phyloP scores from a whole-genome alignment of 2,888 invertebrate genomes.

The Steinernema scapterisci region DNA sequence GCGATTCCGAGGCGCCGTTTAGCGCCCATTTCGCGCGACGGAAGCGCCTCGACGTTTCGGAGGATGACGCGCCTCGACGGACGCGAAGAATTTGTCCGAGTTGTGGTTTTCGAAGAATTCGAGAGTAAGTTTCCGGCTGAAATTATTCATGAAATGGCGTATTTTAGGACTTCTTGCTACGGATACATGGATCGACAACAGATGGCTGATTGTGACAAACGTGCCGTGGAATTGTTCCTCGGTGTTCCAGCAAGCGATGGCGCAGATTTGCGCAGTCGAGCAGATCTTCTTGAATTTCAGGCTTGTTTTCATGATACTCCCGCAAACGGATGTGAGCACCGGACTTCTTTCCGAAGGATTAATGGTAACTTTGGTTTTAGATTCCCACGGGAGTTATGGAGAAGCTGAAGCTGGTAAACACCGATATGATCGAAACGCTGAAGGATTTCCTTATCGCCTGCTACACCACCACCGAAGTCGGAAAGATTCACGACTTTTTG shows the following conservation, averaged over 20 bases:
- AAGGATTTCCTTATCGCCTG: conserved; percentile 43
- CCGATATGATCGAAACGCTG: background rate
- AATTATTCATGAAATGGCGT: background rate
- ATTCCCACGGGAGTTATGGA: conserved; percentile 8
- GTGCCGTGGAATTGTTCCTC: conserved; percentile 14
- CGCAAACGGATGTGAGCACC: background rate
- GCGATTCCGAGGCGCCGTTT: background rate
- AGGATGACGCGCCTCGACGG: conserved; percentile 21
- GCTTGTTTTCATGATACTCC: conserved; percentile 14
- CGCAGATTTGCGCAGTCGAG: background rate
- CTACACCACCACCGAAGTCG: conserved; percentile 33
- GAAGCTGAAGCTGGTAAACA: background rate
- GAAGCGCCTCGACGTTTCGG: conserved; percentile 37
- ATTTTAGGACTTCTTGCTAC: background rate
- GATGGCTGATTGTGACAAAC: conserved; percentile 7
- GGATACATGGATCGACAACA: background rate
- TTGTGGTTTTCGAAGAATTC: conserved; percentile 12
- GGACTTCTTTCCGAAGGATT: background rate
- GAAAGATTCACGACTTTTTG: conserved; percentile 7
- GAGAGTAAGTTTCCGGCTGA: background rate
- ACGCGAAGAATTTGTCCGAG: background rate
- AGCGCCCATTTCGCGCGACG: background rate
- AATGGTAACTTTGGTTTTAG: background rate
- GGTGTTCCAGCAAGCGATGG: background rate
- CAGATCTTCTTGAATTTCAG: conserved; percentile 17